phyloP scores from a whole-genome alignment of 2,113 vertebrate species.

The Prinia subflava region DNA sequence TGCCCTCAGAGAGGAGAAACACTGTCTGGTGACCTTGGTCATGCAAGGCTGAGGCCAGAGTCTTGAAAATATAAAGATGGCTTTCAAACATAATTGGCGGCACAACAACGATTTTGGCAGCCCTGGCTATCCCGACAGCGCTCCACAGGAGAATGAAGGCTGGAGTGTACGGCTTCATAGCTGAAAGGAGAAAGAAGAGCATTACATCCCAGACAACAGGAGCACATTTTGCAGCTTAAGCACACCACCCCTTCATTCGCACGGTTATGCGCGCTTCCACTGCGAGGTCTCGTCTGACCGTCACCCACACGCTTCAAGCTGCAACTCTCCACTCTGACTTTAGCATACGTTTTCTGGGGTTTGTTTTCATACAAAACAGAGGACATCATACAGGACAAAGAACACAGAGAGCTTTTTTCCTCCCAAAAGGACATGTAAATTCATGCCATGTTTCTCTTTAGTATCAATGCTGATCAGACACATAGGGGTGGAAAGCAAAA shows the following conservation, averaged over 20 bases:
- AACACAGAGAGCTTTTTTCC: background rate
- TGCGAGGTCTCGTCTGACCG: accelerated
- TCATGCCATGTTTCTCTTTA: background rate
- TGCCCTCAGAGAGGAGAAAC: conserved; percentile 93
- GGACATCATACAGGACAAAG: accelerated
- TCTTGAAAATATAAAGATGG: conserved; percentile 99
- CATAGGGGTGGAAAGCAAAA: accelerated
- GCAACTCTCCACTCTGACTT: background rate
- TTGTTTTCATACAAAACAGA: background rate
- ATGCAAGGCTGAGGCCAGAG: conserved; percentile 88
- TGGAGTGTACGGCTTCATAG: conserved; percentile 82
- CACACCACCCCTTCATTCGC: accelerated
- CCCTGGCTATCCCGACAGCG: conserved; percentile 74
- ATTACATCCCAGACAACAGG: conserved; percentile 1
- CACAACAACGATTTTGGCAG: conserved; percentile 94
- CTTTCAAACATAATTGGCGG: conserved; percentile 99
- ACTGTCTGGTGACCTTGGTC: conserved; percentile 90
- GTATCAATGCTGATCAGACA: background rate
- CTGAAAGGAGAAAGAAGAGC: conserved; percentile 72
- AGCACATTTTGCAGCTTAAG: background rate
- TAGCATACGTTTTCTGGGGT: accelerated
- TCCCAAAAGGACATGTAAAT: background rate
- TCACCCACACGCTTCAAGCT: background rate
- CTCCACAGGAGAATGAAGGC: conserved; percentile 79
- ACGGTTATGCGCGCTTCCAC: accelerated